Percentiles rank a stretch among this genome's conserved stretches.
These are phyloP conservation scores for Trichogramma pretiosum DNA, from an alignment of 1,140 invertebrate genomes.

Conservation along the genomic window DNA sequence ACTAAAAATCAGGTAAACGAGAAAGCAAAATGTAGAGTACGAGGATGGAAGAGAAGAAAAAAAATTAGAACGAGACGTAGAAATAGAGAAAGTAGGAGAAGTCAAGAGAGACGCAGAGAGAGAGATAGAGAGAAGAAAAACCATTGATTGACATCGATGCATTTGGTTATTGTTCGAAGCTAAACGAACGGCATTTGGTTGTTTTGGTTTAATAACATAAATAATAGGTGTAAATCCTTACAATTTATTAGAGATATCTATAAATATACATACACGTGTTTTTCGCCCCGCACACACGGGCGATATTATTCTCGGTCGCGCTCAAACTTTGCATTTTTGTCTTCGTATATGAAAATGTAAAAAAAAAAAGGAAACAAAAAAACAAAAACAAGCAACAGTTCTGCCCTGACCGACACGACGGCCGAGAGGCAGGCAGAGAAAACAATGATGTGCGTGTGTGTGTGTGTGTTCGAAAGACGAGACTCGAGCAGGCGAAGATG, in stretches of 20 bases:
- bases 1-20: no score
- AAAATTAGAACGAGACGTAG: no score
- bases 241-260: slow-evolving; percentile 33
- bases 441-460: not conserved
- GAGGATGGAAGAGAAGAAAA: no score
- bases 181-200: slow-evolving; percentile 7
- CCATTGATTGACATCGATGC: not conserved
- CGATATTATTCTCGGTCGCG: no score
- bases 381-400: slow-evolving; percentile 19
- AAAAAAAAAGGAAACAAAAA: slow-evolving; percentile 17
- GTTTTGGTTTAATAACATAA: slow-evolving; percentile 24
- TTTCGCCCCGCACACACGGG: no score
- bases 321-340: no score
- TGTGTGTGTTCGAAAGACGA: not conserved
- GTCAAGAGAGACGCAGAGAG: no score
- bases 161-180: slow-evolving; percentile 10
- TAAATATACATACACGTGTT: slow-evolving; percentile 29
- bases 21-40: no score
- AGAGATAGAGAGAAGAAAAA: no score
- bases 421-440: slow-evolving; percentile 7
- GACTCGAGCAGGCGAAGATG: no score
- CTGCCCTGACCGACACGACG: no score
- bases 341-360: slow-evolving; percentile 24
- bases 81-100: no score
- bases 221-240: slow-evolving; percentile 27